Evolutionary conservation across 2,797 vertebrate species (phyloP), one percentile per base, ranked within the genome.

Genomic region (Periophthalmus magnuspinnatus): DNA sequence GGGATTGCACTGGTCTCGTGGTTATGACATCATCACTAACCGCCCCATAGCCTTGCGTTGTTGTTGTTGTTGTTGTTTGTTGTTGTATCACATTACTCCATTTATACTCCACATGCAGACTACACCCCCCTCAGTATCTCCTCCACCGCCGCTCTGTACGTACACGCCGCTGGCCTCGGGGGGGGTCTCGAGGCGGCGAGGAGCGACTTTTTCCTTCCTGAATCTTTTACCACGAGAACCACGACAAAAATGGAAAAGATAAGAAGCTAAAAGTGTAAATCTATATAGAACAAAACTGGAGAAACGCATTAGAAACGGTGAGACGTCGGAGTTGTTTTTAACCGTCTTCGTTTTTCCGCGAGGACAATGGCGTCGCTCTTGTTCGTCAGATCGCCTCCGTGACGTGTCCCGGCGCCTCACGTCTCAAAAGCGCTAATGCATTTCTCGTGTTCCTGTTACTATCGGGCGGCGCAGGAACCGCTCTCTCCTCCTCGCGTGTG

Each of bases 381-480:
- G 78, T 72, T 75, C 81, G 59, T n/a, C 57, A 65, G 74, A 79
- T 71, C 68, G 69, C 75, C 70, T 77, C 67, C 72, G 65, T 17
- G 38, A 54, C 74, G 74, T 65, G 69, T 69, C 28, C 33, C 70
- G 67, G 67, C 63, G 70, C 81, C 75, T 22, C 14, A 0, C 78
- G 81, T 75, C 78, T 77, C 0, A 52, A 84, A n/a, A 78, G 88
- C 81, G 88, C 82, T 88, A 91, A 91, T 91, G 89, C 88, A 88
- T 81, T 91, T 92, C 81, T 85, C 84, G 84, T 91, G 90, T 92
- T 88, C 84, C 78, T 76, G 79, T 85, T 81, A 79, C 68, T 68
- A 83, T 86, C 87, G 86, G 86, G 85, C 86, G 86, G 85, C 86
- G 82, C 83, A 2, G 84, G 80, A 74, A 71, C 58, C 28, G 75